These are phyloP conservation scores for Rutilus rutilus DNA, from an alignment of 2,113 vertebrate species.

Conservation along the genomic window DNA sequence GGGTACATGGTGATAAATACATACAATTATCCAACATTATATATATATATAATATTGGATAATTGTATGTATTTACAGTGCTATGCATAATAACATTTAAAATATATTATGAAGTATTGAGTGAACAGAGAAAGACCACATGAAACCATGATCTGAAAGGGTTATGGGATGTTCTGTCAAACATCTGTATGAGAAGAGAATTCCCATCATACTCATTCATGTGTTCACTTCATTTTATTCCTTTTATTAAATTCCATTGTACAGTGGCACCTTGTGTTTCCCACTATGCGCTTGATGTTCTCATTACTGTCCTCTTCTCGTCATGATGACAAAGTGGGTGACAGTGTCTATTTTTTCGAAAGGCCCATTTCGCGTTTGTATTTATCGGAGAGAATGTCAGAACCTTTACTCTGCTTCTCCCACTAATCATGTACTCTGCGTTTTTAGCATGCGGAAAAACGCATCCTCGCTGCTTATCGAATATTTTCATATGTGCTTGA, in stretches of 20 bases:
- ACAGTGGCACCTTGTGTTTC: constrained; percentile 37
- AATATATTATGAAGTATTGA: background rate
- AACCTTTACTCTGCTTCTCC: constrained; percentile 49
- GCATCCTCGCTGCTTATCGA: constrained; percentile 42
- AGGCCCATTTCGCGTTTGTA: constrained; percentile 32
- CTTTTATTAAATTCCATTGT: constrained; percentile 8
- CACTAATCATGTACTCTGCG: constrained; percentile 42
- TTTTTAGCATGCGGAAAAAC: constrained; percentile 47
- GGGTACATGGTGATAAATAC: too few relatives aligned
- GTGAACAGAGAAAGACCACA: background rate
- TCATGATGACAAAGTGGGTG: constrained; percentile 42
- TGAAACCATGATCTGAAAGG: background rate
- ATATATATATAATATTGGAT: background rate
- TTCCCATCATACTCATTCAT: background rate
- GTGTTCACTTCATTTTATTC: constrained; percentile 27
- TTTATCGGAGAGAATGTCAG: constrained; percentile 52
- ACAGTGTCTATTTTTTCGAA: constrained; percentile 22
- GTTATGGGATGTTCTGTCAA: background rate
- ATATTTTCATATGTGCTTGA: constrained; percentile 45
- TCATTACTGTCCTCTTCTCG: constrained; percentile 33
- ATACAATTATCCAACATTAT: too few relatives aligned
- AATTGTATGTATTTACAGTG: background rate
- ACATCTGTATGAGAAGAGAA: background rate
- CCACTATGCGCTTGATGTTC: constrained; percentile 21
- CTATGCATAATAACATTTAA: background rate